These are phyloP conservation scores for Blastobasis adustella DNA, from an alignment of 2,888 invertebrate species.

Conservation along the genomic window DNA sequence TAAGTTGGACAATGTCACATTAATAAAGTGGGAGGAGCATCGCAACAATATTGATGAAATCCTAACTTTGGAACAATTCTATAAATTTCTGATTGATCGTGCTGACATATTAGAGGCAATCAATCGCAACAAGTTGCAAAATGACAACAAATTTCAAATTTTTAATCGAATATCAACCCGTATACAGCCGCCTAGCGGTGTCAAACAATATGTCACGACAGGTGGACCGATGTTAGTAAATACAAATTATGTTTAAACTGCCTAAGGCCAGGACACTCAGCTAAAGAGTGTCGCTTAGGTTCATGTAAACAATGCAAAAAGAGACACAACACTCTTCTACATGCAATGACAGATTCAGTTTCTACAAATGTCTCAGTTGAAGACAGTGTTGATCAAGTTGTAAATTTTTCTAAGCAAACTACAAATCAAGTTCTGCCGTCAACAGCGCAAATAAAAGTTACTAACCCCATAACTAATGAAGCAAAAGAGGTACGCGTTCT, in stretches of 20 bases:
- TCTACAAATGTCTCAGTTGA: neutral
- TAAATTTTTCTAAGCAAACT: neutral
- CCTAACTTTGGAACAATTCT: too few species aligned
- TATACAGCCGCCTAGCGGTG: too few species aligned
- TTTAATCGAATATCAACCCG: too few species aligned
- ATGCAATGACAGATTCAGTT: slow-evolving; percentile 3
- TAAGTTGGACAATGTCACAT: slow-evolving; percentile 13
- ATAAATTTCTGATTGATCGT: too few species aligned
- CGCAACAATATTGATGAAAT: too few species aligned
- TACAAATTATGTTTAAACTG: slow-evolving; percentile 18
- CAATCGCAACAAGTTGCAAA: too few species aligned
- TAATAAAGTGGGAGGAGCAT: too few species aligned
- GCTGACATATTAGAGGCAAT: too few species aligned
- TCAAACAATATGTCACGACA: too few species aligned
- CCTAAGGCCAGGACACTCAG: slow-evolving; percentile 15
- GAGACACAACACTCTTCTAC: slow-evolving; percentile 19
- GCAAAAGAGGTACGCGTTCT: slow-evolving; percentile 4
- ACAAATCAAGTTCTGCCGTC: slow-evolving; percentile 7
- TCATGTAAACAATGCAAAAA: slow-evolving; percentile 18
- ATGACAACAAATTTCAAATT: too few species aligned
- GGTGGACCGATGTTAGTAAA: too few species aligned
- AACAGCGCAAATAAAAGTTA: slow-evolving; percentile 10
- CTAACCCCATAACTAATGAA: slow-evolving; percentile 11
- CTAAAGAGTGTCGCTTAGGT: slow-evolving; percentile 17
- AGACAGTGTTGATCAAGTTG: neutral